Base-by-base conservation (phyloP, 2,113 vertebrate genomes). In the Lophius piscatorius region DNA sequence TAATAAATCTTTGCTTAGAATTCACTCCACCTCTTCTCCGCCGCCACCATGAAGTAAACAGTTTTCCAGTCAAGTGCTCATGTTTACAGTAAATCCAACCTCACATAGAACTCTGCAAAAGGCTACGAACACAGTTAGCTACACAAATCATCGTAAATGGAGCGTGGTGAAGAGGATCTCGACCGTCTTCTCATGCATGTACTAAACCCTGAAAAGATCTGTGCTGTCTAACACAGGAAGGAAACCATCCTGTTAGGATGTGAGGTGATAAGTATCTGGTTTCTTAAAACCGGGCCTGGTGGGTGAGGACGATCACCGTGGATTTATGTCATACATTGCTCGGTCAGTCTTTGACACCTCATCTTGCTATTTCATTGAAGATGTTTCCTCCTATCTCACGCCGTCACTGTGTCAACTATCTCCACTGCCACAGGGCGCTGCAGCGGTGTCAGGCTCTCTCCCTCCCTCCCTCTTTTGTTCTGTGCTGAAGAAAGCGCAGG, bases 401-500 rank as follows among this genome's bases (percentile, higher is more conserved):
- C 69, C 57, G 78, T 77, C 55, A 71, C 56, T 49, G 62, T 70
- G 79, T 78, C 83, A 70, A 54, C 67, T 63, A 55, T 69, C 78
- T 65, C 63, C 66, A 31, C 77, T 70, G 75, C 58, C 73, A 52
- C 13, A 47, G 14, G 10, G 48, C 63, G 70, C 70, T 78, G 59
- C 38, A 40, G 66, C 46, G 63, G 38, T 63, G 70, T 80, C 51
- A 44, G 1, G 59, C 75, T 69, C 55, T 62, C 78, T 82, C 47
- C 50, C 74, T 63, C 46, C 63, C 56, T 71, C 72, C 40, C 39
- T 45, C 81, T 79, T 82, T 78, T 79, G 68, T 84, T 82, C 62
- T 21, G 63, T 6, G 48, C 36, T 24, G 64, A 74, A 83, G 61
- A 75, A 83, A 73, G 77, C 49, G 10, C 45, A 13, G 18, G 69